phyloP scores from a whole-genome alignment of 2,797 vertebrate species.

The Denticeps clupeoides region DNA sequence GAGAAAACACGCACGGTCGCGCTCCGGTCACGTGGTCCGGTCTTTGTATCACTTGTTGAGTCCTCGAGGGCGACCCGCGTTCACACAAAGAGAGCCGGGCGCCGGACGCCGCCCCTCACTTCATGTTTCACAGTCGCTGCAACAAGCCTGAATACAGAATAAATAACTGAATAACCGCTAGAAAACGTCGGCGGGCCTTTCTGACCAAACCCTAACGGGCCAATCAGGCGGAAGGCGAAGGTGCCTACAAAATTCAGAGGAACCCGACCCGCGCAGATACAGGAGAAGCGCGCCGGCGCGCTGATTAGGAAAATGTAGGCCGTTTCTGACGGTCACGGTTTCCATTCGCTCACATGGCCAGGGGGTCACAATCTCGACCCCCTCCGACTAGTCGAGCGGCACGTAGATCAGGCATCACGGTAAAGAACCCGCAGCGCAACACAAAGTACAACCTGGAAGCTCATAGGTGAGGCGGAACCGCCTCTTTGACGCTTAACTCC shows the following conservation, averaged over 20 bases:
- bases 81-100: conserved; percentile 30
- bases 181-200: background rate
- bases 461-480: conserved; percentile 35
- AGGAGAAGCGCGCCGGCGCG: conserved; percentile 47
- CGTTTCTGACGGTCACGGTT: conserved; percentile 44
- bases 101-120: conserved; percentile 48
- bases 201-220: conserved; percentile 1
- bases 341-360: conserved; percentile 37
- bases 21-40: conserved; percentile 46
- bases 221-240: background rate
- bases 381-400: background rate
- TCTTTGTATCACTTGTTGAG: conserved; percentile 66
- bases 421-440: too few species aligned
- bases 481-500: too few species aligned
- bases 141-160: conserved; percentile 36
- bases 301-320: conserved; percentile 55
- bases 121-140: too few species aligned
- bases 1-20: conserved; percentile 44
- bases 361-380: background rate
- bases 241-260: conserved; percentile 30
- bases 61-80: conserved; percentile 51
- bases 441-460: conserved; percentile 28
- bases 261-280: conserved; percentile 44
- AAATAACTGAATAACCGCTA: background rate
- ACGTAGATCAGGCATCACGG: too few species aligned